Percentiles rank a stretch among this genome's conserved stretches.
These are phyloP conservation scores for Andrena hattorfiana DNA, from an alignment of 2,888 invertebrate genomes.

Conservation along the genomic window DNA sequence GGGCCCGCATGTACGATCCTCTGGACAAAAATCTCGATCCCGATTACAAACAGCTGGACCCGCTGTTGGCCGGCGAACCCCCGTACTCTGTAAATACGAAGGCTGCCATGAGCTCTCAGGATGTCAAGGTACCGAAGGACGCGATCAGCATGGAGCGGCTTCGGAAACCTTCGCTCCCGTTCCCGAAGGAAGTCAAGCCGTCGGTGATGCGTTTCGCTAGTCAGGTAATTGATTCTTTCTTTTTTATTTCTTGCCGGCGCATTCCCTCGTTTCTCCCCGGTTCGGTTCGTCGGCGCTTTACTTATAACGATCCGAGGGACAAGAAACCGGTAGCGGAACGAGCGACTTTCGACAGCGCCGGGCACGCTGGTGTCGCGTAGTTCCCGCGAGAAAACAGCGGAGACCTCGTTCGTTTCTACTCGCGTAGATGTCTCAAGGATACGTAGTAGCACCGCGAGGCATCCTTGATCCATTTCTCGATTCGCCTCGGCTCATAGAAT, in stretches of 20 bases:
- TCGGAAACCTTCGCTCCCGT: slow-evolving; percentile 45
- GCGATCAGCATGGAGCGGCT: background rate
- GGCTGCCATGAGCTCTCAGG: slow-evolving; percentile 70
- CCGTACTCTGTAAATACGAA: slow-evolving; percentile 24
- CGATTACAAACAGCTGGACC: slow-evolving; percentile 80
- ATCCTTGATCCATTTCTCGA: slow-evolving; percentile 64
- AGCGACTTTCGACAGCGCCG: slow-evolving; percentile 2
- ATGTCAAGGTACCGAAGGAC: slow-evolving; percentile 60
- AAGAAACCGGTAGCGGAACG: background rate
- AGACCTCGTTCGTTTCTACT: slow-evolving; percentile 38
- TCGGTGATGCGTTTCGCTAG: slow-evolving; percentile 26
- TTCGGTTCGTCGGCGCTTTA: background rate
- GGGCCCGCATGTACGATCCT: slow-evolving; percentile 78
- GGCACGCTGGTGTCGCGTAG: background rate
- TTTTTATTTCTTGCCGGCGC: background rate
- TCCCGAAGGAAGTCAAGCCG: slow-evolving; percentile 62
- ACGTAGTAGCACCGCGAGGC: background rate
- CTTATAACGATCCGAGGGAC: background rate
- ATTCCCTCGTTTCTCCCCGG: background rate
- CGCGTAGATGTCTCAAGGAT: slow-evolving; percentile 54
- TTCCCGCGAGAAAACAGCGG: slow-evolving; percentile 20
- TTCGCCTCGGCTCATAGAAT: slow-evolving; percentile 20
- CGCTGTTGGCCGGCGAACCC: slow-evolving; percentile 65
- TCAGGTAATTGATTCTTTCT: slow-evolving; percentile 60
- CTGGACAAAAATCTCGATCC: slow-evolving; percentile 66